Evolutionary conservation across 2,888 invertebrate species (phyloP), one percentile per base, ranked within the genome.

Genomic region (Thecophora atra): DNA sequence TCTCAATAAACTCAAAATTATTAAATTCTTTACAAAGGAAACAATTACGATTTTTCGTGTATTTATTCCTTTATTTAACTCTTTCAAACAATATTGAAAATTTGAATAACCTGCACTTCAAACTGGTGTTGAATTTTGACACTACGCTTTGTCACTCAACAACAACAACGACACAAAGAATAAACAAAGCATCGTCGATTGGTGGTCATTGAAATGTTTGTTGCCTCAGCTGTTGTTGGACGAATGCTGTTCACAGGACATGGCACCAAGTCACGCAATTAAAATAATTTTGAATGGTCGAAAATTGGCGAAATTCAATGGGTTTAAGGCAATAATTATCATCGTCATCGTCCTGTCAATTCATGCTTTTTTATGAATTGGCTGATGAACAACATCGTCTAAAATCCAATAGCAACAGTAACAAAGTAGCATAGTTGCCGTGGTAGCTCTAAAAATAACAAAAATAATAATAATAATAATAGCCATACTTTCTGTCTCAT

Each of bases 101-200:
- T 21, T 21, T 21, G 51, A 6, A 54, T 21, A 4, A 54, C 3
- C n/a, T 21, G n/a, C 21, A 8, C 37, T 37, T 37, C 7, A 37
- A 37, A 44, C n/a, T 21, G 7, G 47, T n/a, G 64, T 64, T 26
- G 24, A 47, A 64, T 15, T 24, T 64, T 64, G 64, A 8, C 64
- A 64, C 64, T 26, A 47, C 30, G 30, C 30, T 30, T 30, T 30
- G 30, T 30, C 30, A 37, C 37, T 2, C 37, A 19, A 54, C 58
- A 21, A 24, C 58, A 26, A 28, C 6, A 19, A 56, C 56, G 11
- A 21, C 54, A 54, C 3, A 19, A 21, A 54, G 5, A 19, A 52
- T 11, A 37, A 37, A 37, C 52, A 54, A 21, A 21, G 8, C 54
- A 54, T 54, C 54, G 8, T 21, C 51, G 21, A 54, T 19, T n/a